These are phyloP conservation scores for Cylindroiulus punctatus DNA, from an alignment of 2,888 invertebrate species.

Conservation along the genomic window DNA sequence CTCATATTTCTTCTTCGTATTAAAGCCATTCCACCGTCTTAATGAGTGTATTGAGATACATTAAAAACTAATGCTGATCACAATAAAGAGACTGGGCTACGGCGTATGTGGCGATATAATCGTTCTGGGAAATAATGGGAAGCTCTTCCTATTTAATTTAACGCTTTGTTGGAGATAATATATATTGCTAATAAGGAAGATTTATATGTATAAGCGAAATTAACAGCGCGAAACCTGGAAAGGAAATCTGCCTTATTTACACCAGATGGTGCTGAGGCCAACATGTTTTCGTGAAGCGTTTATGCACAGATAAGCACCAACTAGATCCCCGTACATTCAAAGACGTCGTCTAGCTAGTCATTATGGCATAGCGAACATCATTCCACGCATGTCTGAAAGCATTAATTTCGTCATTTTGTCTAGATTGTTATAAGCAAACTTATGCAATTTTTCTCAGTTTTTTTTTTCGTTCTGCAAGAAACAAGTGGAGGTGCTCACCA, in stretches of 20 bases:
- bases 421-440: not conserved
- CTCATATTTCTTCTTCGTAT: conserved; percentile 32
- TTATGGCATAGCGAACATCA: not conserved
- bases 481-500: not conserved
- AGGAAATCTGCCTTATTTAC: not conserved
- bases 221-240: conserved; percentile 27
- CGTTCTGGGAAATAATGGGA: conserved; percentile 29
- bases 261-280: conserved; percentile 29
- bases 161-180: conserved; percentile 46
- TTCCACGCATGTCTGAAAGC: not conserved
- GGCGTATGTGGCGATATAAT: not conserved
- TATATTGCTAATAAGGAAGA: conserved; percentile 49
- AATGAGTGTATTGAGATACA: conserved; percentile 47
- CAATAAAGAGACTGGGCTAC: not conserved
- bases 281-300: not conserved
- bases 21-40: not conserved
- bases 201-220: conserved; percentile 50
- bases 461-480: not conserved
- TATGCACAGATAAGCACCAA: not conserved
- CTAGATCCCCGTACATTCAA: not conserved
- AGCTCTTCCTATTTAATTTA: conserved; percentile 44
- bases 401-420: not conserved
- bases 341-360: not conserved
- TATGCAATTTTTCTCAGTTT: not conserved
- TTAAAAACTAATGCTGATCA: conserved; percentile 30